Percentiles rank a stretch among this genome's conserved stretches.
Conservation (phyloP, 2,888 invertebrate species). For the Platypus cylindrus region DNA sequence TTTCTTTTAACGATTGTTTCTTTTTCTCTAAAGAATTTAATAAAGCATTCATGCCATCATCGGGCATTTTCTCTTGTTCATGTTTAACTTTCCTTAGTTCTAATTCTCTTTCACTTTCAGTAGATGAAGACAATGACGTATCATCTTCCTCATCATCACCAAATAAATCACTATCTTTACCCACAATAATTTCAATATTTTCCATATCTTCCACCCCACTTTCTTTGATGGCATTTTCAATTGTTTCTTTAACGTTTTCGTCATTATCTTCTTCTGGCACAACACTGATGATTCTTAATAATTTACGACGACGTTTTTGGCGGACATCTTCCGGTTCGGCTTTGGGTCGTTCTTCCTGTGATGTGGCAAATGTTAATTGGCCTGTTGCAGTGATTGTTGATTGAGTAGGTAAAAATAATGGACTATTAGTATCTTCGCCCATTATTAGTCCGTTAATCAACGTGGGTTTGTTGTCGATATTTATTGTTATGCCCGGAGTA, state of each 20-base stretch:
- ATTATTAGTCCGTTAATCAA: conserved; percentile 63
- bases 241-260: conserved; percentile 14
- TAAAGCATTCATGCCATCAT: conserved; percentile 33
- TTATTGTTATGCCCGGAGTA: conserved; percentile 60
- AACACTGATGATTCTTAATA: conserved; percentile 14
- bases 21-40: conserved; percentile 31
- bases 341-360: conserved; percentile 30
- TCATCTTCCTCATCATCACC: conserved; percentile 17
- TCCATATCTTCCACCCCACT: conserved; percentile 12
- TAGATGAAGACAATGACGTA: conserved; percentile 16
- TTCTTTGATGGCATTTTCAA: conserved; percentile 17
- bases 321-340: conserved; percentile 25
- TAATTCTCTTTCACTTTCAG: conserved; percentile 23
- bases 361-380: conserved; percentile 32
- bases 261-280: conserved; percentile 16
- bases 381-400: conserved; percentile 43
- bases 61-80: conserved; percentile 25
- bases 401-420: conserved; percentile 59
- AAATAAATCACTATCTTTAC: conserved; percentile 13
- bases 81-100: conserved; percentile 25
- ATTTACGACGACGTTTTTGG: conserved; percentile 20
- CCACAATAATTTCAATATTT: conserved; percentile 18
- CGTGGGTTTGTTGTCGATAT: conserved; percentile 52
- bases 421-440: conserved; percentile 43
- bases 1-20: conserved; percentile 27